Conservation (phyloP, 2,888 invertebrate genomes). For the Frankliniella fusca region DNA sequence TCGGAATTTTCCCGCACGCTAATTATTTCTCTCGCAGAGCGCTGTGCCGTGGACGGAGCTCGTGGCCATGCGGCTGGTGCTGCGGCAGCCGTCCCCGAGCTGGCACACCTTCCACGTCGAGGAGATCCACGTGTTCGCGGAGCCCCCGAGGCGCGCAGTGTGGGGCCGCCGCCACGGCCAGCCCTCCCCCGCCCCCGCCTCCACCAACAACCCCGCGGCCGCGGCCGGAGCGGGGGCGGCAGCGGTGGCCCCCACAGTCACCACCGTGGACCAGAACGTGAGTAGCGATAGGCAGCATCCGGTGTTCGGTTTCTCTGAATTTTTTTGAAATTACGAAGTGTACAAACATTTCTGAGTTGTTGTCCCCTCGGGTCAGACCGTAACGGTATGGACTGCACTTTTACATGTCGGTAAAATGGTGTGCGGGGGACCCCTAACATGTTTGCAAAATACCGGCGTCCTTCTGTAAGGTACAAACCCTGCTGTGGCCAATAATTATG, state of each 20-base stretch:
- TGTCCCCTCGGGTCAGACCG: no score
- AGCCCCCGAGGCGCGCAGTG: constrained; percentile 34
- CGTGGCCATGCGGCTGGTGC: constrained; percentile 44
- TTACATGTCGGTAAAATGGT: no score
- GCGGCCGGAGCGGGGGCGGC: background rate
- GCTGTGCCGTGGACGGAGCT: constrained; percentile 44
- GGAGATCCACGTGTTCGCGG: constrained; percentile 43
- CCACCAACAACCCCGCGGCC: background rate
- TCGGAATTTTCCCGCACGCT: no score
- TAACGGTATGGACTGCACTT: no score
- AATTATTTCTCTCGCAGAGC: constrained; percentile 40
- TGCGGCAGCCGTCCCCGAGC: constrained; percentile 46
- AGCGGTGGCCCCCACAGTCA: background rate
- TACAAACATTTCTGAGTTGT: no score
- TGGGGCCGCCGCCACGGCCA: constrained; percentile 9
- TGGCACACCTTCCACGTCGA: constrained; percentile 47
- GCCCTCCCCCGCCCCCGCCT: background rate
- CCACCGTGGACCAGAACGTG: background rate
- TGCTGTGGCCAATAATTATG: no score
- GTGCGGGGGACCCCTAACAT: no score
- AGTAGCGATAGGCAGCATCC: background rate
- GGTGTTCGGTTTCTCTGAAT: no score
- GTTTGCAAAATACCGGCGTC: no score
- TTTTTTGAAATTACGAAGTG: no score
- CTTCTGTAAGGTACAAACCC: no score